phyloP scores from a whole-genome alignment of 2,797 vertebrate species.

The Dermochelys coriacea region DNA sequence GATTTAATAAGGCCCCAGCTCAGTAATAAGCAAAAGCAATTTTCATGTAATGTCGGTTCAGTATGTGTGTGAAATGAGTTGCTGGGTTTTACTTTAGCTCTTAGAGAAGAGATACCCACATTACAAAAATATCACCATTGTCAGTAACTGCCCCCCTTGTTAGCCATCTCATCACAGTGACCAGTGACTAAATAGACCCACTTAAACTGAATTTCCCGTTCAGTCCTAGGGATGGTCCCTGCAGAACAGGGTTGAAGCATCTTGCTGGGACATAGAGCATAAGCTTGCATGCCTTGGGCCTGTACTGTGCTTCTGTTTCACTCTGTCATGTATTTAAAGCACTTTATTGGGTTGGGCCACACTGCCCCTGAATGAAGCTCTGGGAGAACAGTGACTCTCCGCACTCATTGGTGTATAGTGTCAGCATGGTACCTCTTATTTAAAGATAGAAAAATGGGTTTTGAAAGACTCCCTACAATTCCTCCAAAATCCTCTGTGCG shows the following conservation, averaged over 20 bases:
- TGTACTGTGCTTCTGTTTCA: background rate
- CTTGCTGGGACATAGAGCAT: background rate
- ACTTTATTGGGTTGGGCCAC: background rate
- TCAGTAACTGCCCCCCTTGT: background rate
- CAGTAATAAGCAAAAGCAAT: rapidly evolving
- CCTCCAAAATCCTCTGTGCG: background rate
- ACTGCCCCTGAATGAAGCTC: background rate
- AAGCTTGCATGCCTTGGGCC: background rate
- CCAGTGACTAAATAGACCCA: background rate
- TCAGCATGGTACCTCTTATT: background rate
- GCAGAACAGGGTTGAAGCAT: background rate
- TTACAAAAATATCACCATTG: rapidly evolving
- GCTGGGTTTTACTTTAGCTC: rapidly evolving
- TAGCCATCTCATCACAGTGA: background rate
- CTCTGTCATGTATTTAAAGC: background rate
- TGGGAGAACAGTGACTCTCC: background rate
- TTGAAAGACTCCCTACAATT: rapidly evolving
- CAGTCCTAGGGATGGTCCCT: background rate
- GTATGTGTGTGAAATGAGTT: rapidly evolving
- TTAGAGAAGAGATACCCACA: background rate
- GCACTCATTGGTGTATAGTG: background rate
- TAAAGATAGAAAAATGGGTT: background rate
- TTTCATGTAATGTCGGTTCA: rapidly evolving
- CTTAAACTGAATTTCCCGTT: background rate
- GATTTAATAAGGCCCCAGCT: background rate